Conservation (phyloP, 37 sponge, comb jelly and placozoan species). For the Chondrilla cf. caribensis region DNA sequence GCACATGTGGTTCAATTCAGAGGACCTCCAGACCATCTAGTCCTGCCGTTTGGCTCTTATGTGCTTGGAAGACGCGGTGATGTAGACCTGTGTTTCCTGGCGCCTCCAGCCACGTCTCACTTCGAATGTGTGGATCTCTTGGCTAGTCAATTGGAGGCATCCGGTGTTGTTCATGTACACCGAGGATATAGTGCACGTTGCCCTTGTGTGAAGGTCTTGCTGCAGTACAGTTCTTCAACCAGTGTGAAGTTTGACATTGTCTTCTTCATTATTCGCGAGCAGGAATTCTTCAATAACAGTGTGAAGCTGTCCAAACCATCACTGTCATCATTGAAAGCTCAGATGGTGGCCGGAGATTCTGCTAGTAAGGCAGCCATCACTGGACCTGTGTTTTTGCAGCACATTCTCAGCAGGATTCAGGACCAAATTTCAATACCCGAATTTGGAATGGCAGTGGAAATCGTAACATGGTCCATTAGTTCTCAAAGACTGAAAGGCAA, state of each 20-base stretch:
- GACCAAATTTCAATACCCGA: background rate
- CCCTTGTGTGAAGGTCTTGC: conserved; percentile 66
- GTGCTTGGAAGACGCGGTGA: conserved; percentile 64
- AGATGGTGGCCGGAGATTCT: conserved; percentile 33
- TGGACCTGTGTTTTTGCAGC: conserved; percentile 61
- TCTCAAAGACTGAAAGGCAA: conserved; percentile 77
- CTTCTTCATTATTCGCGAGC: conserved; percentile 38
- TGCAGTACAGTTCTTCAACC: conserved; percentile 35
- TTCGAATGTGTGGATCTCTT: conserved; percentile 56
- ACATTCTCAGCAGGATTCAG: conserved; percentile 22
- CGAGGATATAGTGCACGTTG: conserved; percentile 68
- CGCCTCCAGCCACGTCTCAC: conserved; percentile 41
- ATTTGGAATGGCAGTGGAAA: conserved; percentile 67
- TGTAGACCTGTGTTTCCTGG: conserved; percentile 74
- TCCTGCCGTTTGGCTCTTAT: conserved; percentile 70
- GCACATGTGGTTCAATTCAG: conserved; percentile 31
- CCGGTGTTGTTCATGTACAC: conserved; percentile 64
- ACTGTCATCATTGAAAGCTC: background rate
- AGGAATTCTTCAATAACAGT: conserved; percentile 14
- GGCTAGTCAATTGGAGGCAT: conserved; percentile 27
- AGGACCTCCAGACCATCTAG: conserved; percentile 54
- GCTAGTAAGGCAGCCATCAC: conserved; percentile 65
- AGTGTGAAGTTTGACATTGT: conserved; percentile 71
- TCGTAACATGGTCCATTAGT: conserved; percentile 44
- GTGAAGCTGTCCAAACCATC: background rate